These are phyloP conservation scores for Boloria selene DNA, from an alignment of 2,888 invertebrate species.

Conservation along the genomic window DNA sequence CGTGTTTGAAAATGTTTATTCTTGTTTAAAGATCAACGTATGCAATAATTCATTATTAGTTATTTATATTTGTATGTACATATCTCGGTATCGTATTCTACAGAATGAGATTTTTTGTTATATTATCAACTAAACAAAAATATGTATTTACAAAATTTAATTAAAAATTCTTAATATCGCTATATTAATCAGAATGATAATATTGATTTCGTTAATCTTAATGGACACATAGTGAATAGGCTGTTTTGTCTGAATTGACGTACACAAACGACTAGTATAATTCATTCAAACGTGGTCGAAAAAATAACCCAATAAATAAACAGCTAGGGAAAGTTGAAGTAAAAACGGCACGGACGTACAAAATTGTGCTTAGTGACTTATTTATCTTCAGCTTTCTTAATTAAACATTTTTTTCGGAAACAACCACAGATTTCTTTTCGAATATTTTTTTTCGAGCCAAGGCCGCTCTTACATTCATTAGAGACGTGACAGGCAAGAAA, in stretches of 20 bases:
- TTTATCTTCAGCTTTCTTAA: conserved; percentile 69
- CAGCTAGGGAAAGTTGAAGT: conserved; percentile 57
- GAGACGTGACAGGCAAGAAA: conserved; percentile 77
- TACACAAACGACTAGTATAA: conserved; percentile 66
- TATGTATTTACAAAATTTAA: no score
- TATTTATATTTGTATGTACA: no score
- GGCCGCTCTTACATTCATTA: conserved; percentile 77
- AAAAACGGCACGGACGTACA: conserved; percentile 74
- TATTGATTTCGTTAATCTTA: conserved; percentile 59
- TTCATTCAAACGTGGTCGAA: conserved; percentile 60
- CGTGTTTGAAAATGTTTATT: no score
- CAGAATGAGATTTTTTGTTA: no score
- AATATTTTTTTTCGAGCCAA: conserved; percentile 51
- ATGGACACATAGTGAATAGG: conserved; percentile 58
- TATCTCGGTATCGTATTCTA: no score
- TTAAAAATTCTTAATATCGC: no score
- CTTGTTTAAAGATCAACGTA: no score
- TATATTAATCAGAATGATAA: conserved; percentile 43
- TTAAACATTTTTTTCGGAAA: conserved; percentile 67
- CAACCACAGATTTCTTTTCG: conserved; percentile 66
- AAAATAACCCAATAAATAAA: conserved; percentile 70
- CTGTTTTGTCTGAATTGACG: conserved; percentile 63
- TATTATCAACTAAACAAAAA: no score
- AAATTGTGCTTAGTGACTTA: conserved; percentile 76
- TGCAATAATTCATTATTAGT: no score